Base-by-base conservation (phyloP, 2,888 invertebrate genomes). In the Cerastoderma edule region DNA sequence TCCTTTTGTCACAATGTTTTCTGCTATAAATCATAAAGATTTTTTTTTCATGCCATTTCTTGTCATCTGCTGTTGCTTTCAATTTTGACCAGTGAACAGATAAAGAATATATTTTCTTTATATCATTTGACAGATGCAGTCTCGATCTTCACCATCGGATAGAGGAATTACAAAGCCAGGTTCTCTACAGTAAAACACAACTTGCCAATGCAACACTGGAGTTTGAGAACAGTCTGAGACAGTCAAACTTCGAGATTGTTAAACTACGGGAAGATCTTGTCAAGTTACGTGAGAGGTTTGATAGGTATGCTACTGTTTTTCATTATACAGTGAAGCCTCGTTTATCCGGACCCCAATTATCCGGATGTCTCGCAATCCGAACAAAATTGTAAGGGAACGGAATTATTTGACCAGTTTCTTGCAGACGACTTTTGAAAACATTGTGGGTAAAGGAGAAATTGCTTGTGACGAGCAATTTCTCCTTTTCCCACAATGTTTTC, bases 251-350 rank as follows among this genome's bases (percentile, higher is more conserved):
- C 88, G 94, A 96, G 90, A 95, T 95, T 33, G 95, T 96, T 75
- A 90, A 90, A 81, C 94, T 97, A 71, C 95, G 96, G 88, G 97
- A 97, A 84, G 97, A 97, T 92, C 93, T 97, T 70, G 93, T 95
- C 67, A 96, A 96, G 86, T 97, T 97, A 96, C 95, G 97, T 92
- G 98, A 98, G 91, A 97, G 98, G 94, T 98, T 98, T 94, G 96
- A 96, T 92, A 95, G 96, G 96, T 95, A 89, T 74, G 80, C 10
- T n/a, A n/a, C 6, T 10, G 10, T 50, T 16, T 50, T 10, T n/a
- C 22, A 50, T 50, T 53, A 27, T 24, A 50, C 8, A 28, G 10
- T 50, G 5, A 50, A 50, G 10, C n/a, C n/a, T n/a, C n/a, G n/a
- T n/a, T n/a, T n/a, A n/a, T n/a, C n/a, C n/a, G n/a, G n/a, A n/a